Base-by-base conservation (phyloP, 2,888 invertebrate species). In the Idaea aversata region DNA sequence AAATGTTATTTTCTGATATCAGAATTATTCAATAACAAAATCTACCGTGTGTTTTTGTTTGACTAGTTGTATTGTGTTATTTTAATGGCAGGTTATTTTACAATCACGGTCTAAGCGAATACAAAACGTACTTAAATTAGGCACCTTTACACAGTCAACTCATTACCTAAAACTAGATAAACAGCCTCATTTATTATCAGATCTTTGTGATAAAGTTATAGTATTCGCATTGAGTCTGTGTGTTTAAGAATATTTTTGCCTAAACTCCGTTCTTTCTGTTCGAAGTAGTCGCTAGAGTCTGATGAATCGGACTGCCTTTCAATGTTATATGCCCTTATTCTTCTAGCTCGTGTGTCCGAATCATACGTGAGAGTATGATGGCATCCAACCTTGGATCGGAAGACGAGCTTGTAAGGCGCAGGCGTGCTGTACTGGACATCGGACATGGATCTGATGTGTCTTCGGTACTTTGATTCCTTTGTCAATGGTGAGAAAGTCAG, bases 381-480 rank as follows among this genome's bases (percentile, higher is more conserved):
- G 70, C 86, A 84, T 5, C 87, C 87, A 61, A 83, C 83, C 67
- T 87, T 81, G 0, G 88, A 84, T 66, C 89, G 82, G 78, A 87
- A 88, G 2, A 86, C 82, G 35, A 90, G 76, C 65, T 88, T 82
- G 79, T 87, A 90, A 0, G 92, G 92, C 0, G 92, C 91, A 0
- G 93, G 92, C 0, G 91, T 91, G 72, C 92, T 92, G 83, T 84
- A 88, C 63, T 92, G 92, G 7, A 93, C 93, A 67, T 93, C 93
- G 0, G 93, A 93, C 93, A 93, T 93, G 0, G 93, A 93, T 62
- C 93, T 77, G 67, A 92, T 93, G 74, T 93, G 93, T 66, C 93
- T 82, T 72, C 91, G 79, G 59, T 81, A 71, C 72, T 92, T 93
- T 6, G 87, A 90, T 65, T 88, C 89, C 72, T 86, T 91, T 62